Percentiles rank a stretch among this genome's conserved stretches.
Evolutionary conservation across 2,797 vertebrate genomes (phyloP).

Genomic region (Premnoplex brunnescens): DNA sequence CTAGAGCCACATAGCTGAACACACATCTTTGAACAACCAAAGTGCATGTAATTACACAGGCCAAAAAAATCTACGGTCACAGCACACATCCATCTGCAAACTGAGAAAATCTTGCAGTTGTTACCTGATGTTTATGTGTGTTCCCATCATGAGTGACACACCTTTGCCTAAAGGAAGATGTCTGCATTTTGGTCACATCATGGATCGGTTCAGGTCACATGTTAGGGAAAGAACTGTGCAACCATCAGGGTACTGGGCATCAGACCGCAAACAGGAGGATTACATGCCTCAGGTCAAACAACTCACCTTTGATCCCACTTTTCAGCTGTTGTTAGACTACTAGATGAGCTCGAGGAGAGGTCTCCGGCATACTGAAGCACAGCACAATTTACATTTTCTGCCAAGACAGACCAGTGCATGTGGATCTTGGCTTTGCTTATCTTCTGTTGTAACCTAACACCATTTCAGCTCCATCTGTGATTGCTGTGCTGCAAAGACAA

Average conservation of each 20-base stretch:
- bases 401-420: not conserved
- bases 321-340: not conserved
- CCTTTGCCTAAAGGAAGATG: not conserved
- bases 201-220: fast-evolving
- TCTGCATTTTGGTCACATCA: not conserved
- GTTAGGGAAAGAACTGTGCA: not conserved
- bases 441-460: not conserved
- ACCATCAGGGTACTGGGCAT: not conserved
- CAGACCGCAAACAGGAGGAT: not conserved
- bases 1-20: not conserved
- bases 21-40: not conserved
- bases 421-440: not conserved
- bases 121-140: not conserved
- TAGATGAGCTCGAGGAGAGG: not conserved
- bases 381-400: not conserved
- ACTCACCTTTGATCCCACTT: not conserved
- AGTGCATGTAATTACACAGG: not conserved
- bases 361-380: not conserved
- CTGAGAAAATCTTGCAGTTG: not conserved
- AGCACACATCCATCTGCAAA: not conserved
- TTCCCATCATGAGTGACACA: not conserved
- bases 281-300: not conserved
- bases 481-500: not conserved
- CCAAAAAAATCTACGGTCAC: not conserved
- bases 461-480: not conserved